A percentile compares a stretch with the other conserved stretches of the same genome.
Conservation (phyloP, 2,888 invertebrate genomes). For the Stegana nigrithorax region DNA sequence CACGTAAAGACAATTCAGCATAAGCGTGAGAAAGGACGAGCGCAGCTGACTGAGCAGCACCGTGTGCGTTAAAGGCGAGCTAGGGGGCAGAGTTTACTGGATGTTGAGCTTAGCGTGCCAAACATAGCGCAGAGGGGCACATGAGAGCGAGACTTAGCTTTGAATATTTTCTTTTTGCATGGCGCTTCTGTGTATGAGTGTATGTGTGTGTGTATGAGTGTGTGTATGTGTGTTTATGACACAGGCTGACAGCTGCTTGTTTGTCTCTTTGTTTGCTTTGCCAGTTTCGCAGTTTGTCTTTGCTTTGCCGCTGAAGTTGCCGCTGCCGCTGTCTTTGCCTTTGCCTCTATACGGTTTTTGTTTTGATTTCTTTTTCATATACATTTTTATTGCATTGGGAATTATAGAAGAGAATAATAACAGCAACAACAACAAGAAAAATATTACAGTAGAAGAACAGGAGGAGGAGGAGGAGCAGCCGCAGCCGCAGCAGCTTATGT, state of each 20-base stretch:
- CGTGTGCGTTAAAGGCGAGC: no score
- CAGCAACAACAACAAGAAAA: background rate
- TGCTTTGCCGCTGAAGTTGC: background rate
- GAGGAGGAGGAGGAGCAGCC: background rate
- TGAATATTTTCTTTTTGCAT: background rate
- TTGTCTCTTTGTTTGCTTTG: constrained; percentile 34
- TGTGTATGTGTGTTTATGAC: constrained; percentile 9
- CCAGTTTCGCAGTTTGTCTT: background rate
- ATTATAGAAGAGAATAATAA: background rate
- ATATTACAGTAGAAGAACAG: background rate
- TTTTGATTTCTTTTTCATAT: background rate
- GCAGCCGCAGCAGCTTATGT: background rate
- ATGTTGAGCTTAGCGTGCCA: no score
- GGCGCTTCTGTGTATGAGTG: background rate
- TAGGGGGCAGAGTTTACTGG: no score
- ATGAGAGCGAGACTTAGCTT: background rate
- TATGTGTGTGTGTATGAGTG: constrained; percentile 21
- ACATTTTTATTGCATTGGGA: constrained; percentile 3
- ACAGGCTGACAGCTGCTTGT: constrained; percentile 36
- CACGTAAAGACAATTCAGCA: constrained; percentile 14
- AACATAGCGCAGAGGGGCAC: background rate
- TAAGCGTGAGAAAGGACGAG: no score
- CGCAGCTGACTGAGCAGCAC: no score
- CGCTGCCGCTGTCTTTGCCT: background rate
- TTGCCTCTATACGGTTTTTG: background rate